Evolutionary conservation across 2,888 invertebrate genomes (phyloP), one percentile per base, ranked within the genome.

Genomic region (Spodoptera littoralis): DNA sequence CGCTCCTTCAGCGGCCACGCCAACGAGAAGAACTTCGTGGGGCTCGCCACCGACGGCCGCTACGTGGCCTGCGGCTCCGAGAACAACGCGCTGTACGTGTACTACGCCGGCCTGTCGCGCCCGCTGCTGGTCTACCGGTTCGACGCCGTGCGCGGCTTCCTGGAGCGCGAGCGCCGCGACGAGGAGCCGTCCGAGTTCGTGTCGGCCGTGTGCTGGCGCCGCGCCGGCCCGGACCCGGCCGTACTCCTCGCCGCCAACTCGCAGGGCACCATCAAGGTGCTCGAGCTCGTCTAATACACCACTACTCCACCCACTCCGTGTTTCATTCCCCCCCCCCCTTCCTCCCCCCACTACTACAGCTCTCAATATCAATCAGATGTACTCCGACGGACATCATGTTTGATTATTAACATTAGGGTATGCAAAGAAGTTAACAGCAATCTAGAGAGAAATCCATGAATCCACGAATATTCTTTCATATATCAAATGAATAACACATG

Each of bases 11-110:
- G 97, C 13, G 99, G 99, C 0, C 99, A 99, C 91, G 96, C 97
- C 6, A 99, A 99, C 88, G 99, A 99, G 92, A 99, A 99, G 91
- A 99, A 99, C 91, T 99, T 99, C 92, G 98, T 99, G 3, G 99
- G 99, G 0, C 92, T 99, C 52, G 98, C 98, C 0, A 98, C 98
- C 0, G 98, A 98, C 97, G 98, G 91, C 4, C 73, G 71, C n/a
- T 99, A 98, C 89, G 96, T 99, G 36, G 98, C 98, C 0, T 99
- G 98, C 91, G 99, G 99, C 59, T 98, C 98, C 3, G 99, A 99
- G 92, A 98, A 98, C 88, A 99, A 99, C 90, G 97, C 98, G 0
- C 94, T 99, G 5, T 99, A 98, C 87, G 96, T 99, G 54, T 99
- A 99, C 93, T 98, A 98, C 91, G 97, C 98, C 85, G 98, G 98